Evolutionary conservation across 2,888 invertebrate species (phyloP).

Genomic region (Pasiphila rectangulata): DNA sequence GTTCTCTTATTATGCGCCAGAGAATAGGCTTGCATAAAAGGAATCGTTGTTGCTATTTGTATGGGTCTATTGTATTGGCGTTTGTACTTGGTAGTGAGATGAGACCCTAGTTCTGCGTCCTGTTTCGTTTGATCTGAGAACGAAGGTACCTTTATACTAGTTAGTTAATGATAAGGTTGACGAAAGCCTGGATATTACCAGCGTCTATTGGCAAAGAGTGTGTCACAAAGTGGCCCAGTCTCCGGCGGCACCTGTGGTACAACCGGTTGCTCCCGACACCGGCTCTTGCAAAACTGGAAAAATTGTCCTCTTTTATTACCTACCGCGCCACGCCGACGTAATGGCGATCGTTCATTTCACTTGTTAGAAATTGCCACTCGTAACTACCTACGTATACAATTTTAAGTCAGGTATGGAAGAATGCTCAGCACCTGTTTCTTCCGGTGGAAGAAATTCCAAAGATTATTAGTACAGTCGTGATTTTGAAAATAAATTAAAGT

Average conservation of each 20-base stretch:
- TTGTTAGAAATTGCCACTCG: neutral
- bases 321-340: conserved; percentile 43
- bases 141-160: too few relatives aligned
- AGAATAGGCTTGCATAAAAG: conserved; percentile 47
- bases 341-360: conserved; percentile 44
- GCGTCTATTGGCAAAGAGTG: conserved; percentile 46
- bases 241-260: conserved; percentile 64
- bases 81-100: neutral
- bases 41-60: conserved; percentile 46
- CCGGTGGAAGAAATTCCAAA: conserved; percentile 24
- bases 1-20: conserved; percentile 46
- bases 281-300: conserved; percentile 65
- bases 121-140: conserved; percentile 1
- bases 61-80: conserved; percentile 30
- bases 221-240: conserved; percentile 54
- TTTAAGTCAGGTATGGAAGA: neutral
- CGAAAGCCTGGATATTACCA: conserved; percentile 45
- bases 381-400: neutral
- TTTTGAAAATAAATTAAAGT: conserved; percentile 11
- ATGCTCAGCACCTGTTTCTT: conserved; percentile 1
- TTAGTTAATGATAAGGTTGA: conserved; percentile 21
- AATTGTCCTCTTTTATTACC: conserved; percentile 57
- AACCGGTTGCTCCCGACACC: conserved; percentile 64
- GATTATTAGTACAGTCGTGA: conserved; percentile 3
- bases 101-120: conserved; percentile 15